Base-by-base conservation (phyloP, 2,113 vertebrate genomes). In the Tetrax tetrax region DNA sequence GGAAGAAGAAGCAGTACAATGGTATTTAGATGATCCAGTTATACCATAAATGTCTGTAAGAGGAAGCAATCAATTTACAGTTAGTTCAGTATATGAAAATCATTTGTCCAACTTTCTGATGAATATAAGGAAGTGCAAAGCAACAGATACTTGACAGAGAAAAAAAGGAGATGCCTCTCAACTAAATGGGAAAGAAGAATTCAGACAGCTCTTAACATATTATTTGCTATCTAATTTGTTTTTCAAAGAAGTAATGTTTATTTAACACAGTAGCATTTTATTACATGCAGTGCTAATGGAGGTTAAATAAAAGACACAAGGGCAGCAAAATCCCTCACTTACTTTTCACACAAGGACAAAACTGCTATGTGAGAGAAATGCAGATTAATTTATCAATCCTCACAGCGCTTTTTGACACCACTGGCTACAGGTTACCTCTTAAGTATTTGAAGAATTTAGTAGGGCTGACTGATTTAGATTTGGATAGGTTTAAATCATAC, bases 291-390 rank as follows among this genome's bases (percentile, higher is more conserved):
- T 88, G 91, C 89, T 97, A 97, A 97, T 96, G 83, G 97, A 97
- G 97, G 97, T 97, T 97, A 97, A 97, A 94, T 95, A 97, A 97
- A 96, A 97, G 96, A 94, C 93, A 97, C 87, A 92, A 95, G 96
- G 94, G 96, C 91, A 94, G 65, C 70, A 95, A 95, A 97, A 97
- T 94, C 77, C 71, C 75, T 91, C 74, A 64, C 93, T 93, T 72
- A 82, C 81, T 97, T 91, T 91, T 93, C 84, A 93, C 80, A 89
- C 74, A 96, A 97, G 93, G 92, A 96, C 95, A 96, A 91, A 97
- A 94, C 66, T 87, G 54, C 23, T 80, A 65, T 91, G 92, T 95
- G 96, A 91, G 41, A 90, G 89, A 97, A 97, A 97, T 97, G 53
- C n/a, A 93, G 63, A 95, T 89, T 81, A 77, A 93, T 95, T 97